Evolutionary conservation across 1,140 invertebrate species (phyloP).

Genomic region (Drosophila truncata): DNA sequence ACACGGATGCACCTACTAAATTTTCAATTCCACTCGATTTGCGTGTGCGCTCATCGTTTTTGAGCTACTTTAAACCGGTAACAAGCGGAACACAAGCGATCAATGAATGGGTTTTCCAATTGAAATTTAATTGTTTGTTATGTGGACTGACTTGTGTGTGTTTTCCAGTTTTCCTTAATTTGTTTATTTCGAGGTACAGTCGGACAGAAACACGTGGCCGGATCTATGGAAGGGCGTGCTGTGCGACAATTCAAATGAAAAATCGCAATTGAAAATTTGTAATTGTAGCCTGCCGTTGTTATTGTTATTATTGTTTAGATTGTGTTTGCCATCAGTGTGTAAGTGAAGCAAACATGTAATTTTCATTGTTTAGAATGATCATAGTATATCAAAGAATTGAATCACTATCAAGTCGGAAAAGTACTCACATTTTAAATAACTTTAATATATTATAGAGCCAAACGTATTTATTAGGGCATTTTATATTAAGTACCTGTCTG

Average conservation of each 20-base stretch:
- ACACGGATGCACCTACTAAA: not conserved
- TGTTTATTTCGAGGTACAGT: slow-evolving; percentile 12
- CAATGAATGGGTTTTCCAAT: slow-evolving; percentile 25
- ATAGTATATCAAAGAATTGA: slow-evolving; percentile 24
- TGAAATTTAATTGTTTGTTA: slow-evolving; percentile 24
- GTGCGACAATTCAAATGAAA: slow-evolving; percentile 38
- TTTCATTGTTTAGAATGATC: slow-evolving; percentile 32
- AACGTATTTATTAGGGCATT: not conserved
- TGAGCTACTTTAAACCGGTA: slow-evolving; percentile 30
- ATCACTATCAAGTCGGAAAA: not conserved
- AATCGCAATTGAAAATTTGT: slow-evolving; percentile 47
- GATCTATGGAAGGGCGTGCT: slow-evolving; percentile 3
- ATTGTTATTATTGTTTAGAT: slow-evolving; percentile 12
- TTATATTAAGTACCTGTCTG: not conserved
- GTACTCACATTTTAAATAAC: not conserved
- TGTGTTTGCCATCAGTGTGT: slow-evolving; percentile 6
- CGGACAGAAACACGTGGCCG: slow-evolving; percentile 3
- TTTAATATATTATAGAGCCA: not conserved
- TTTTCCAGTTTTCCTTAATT: slow-evolving; percentile 14
- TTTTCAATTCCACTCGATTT: slow-evolving; percentile 15
- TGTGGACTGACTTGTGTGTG: not conserved
- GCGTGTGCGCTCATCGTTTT: slow-evolving; percentile 3
- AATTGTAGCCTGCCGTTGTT: slow-evolving; percentile 18
- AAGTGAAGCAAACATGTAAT: slow-evolving; percentile 9
- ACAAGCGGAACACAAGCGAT: slow-evolving; percentile 20